Evolutionary conservation across 2,888 invertebrate species (phyloP), one percentile per base, ranked within the genome.

Genomic region (Griposia aprilina): DNA sequence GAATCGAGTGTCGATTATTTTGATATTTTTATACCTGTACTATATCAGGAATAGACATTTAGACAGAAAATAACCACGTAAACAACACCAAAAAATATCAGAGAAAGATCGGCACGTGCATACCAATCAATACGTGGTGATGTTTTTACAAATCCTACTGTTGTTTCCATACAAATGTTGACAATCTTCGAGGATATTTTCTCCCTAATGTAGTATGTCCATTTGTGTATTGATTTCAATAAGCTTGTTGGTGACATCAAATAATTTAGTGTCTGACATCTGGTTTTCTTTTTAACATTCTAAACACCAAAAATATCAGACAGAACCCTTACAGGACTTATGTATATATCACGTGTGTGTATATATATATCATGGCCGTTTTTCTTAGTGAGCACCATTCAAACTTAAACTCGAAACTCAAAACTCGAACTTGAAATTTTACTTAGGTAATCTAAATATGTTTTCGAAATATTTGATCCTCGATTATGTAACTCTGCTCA

Each of bases 401-500:
- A n/a, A n/a, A n/a, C n/a, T n/a, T n/a, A n/a, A n/a, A n/a, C n/a
- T n/a, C n/a, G n/a, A n/a, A n/a, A n/a, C n/a, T n/a, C n/a, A n/a
- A n/a, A n/a, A n/a, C n/a, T 30, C 2, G 2, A 52, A 30, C 23
- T 52, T 68, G 11, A 17, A 36, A 36, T n/a, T 36, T 55, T n/a
- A 17, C 23, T 10, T 8, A 13, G 1, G 2, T 30, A 30, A 30
- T 20, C 45, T 20, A 30, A 67, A 26, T 41, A 13, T 7, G 20
- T 70, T 20, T 20, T 26, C 20, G 1, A 36, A 70, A 57, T 68
- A 78, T 57, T 77, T 26, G 55, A 65, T n/a, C 13, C 60, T 82
- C 60, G 78, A 74, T 74, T 36, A 36, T n/a, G 45, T 68, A 68
- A 5, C 13, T 73, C 55, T 36, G 81, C 69, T 73, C 69, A 62